phyloP scores from a whole-genome alignment of 1,140 invertebrate genomes.

The Pantala flavescens region DNA sequence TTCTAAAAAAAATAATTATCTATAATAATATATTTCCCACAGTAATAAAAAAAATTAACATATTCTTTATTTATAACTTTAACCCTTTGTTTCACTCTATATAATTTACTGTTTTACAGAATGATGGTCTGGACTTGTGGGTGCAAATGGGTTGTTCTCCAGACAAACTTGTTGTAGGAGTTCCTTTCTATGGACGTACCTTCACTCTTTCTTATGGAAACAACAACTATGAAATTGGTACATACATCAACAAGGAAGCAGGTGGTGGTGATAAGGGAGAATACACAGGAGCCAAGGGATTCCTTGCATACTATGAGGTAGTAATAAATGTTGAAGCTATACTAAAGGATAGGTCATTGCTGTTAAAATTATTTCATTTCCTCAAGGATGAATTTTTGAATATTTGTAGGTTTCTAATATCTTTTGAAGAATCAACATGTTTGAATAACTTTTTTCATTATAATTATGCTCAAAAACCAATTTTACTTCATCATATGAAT shows the following conservation, averaged over 20 bases:
- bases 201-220: conserved; percentile 71
- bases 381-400: neutral
- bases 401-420: too few relatives aligned
- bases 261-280: conserved; percentile 72
- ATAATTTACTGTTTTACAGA: conserved; percentile 52
- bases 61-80: too few relatives aligned
- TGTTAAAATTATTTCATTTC: neutral
- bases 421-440: too few relatives aligned
- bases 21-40: too few relatives aligned
- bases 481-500: too few relatives aligned
- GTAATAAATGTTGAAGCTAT: too few relatives aligned
- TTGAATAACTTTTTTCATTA: too few relatives aligned
- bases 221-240: conserved; percentile 67
- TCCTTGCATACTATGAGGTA: conserved; percentile 81
- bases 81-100: too few relatives aligned
- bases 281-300: conserved; percentile 74
- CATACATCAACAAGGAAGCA: conserved; percentile 77
- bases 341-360: neutral
- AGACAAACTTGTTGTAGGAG: conserved; percentile 77
- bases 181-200: conserved; percentile 75
- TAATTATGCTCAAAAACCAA: too few relatives aligned
- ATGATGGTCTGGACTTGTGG: conserved; percentile 76
- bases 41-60: too few relatives aligned
- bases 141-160: conserved; percentile 73
- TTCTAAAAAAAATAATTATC: too few relatives aligned